Base-by-base conservation (phyloP, 2,113 vertebrate species). In the Cololabis saira region DNA sequence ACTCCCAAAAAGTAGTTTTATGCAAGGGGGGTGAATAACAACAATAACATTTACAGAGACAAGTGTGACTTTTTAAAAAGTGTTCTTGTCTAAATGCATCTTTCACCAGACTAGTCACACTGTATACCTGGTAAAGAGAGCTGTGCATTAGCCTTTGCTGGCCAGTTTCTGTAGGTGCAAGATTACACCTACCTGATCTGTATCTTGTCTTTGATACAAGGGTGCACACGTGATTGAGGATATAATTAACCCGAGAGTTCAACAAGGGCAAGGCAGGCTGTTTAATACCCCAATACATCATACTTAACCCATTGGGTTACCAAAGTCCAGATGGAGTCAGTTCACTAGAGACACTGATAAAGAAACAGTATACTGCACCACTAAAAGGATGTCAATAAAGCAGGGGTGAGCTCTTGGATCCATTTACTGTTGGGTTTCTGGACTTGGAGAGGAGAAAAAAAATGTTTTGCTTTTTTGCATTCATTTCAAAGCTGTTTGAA, bases 281-380 rank as follows among this genome's bases (percentile, higher is more conserved):
- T 77, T 86, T 72, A 61, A 63, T 81, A 47, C 54, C 66, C 16
- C 33, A 51, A 1, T 62, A 54, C 17, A 62, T 77, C 68, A 74
- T 12, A 13, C 71, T 71, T 77, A 79, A 73, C 59, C 16, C 19
- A n/a, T n/a, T 43, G 59, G 58, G 49, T 65, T 83, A 80, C 83
- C 80, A 73, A 71, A 82, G 63, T 60, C 18, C 55, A 60, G 19
- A 3, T 19, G 16, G 70, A 51, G 61, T 67, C 61, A 27, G 56
- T 56, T 74, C 47, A 63, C 63, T 33, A 13, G 19, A 33, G 69
- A 62, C 59, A 54, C 52, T 52, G 67, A 80, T 47, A 62, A 19
- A 74, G 75, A 66, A 69, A 83, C 53, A 40, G 12, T 27, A 77
- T 37, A 37, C 27, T 17, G 16, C 9, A 71, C 51, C 45, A 27